Base-by-base conservation (phyloP, 2,113 vertebrate genomes). In the Orthonyx spaldingii region DNA sequence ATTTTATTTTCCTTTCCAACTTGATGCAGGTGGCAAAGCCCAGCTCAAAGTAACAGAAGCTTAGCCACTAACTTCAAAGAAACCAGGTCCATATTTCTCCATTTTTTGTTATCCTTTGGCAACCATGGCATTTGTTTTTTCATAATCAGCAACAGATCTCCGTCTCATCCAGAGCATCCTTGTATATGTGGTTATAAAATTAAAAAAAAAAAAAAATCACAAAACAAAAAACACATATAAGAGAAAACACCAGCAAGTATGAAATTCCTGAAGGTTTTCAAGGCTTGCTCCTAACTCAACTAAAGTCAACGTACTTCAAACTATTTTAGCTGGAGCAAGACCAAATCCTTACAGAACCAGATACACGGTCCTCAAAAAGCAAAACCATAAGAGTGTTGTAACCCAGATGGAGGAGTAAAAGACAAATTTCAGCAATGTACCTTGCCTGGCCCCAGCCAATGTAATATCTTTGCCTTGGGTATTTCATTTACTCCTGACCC, bases 151-250 rank as follows among this genome's bases (percentile, higher is more conserved):
- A 90, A 53, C 16, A 84, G 44, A 42, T 17, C 23, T 53, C 46
- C 59, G 71, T 93, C 74, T 93, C 91, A 93, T 94, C 90, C 88
- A 96, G 94, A 96, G 94, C 93, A 95, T 78, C 84, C 88, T 92
- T 91, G 85, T 65, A 63, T 5, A 68, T 13, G 47, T 10, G 14
- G 77, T 59, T 63, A 37, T 49, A 74, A 75, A 82, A 64, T 39
- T 19, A 0, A 59, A 66, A 66, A 37, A 39, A 37, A 53, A 13
- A 52, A 22, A 33, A 39, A n/a, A 32, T 8, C 63, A 68, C 55
- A 50, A 77, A 94, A 24, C n/a, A 90, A 94, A 91, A 64, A 21
- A 1, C 49, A 69, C 30, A 28, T 39, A 65, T 19, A 82, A 61
- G 50, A 85, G 74, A 92, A 93, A 94, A 94, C 44, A 92, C 75